Conservation (phyloP, 2,888 invertebrate species). For the Drosophila atripex region DNA sequence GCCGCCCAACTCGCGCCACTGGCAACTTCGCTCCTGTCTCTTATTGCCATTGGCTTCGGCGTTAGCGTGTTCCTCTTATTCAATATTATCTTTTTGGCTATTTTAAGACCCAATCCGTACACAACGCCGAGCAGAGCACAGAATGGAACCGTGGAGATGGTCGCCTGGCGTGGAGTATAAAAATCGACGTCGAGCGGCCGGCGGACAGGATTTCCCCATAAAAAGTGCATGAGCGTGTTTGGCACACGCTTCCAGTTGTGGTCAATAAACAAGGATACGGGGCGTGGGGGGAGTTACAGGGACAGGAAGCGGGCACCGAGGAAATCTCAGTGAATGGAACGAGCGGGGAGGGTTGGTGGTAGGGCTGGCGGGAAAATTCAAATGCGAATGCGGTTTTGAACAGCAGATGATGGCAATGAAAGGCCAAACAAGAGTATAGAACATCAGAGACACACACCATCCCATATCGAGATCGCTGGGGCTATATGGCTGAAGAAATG, state of each 20-base stretch:
- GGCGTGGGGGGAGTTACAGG: slow-evolving; percentile 10
- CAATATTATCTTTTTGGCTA: slow-evolving; percentile 36
- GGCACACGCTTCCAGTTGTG: slow-evolving; percentile 56
- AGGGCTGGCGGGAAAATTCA: slow-evolving; percentile 35
- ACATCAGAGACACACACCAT: slow-evolving; percentile 10
- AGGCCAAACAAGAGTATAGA: slow-evolving; percentile 62
- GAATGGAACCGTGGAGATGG: slow-evolving; percentile 43
- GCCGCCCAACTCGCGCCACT: not conserved
- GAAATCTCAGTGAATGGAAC: slow-evolving; percentile 74
- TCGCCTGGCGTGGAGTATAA: slow-evolving; percentile 63
- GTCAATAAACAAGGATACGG: not conserved
- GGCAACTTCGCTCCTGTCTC: slow-evolving; percentile 32
- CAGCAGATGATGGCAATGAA: slow-evolving; percentile 73
- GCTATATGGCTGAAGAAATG: slow-evolving; percentile 45
- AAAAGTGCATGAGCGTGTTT: slow-evolving; percentile 59
- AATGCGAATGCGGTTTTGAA: slow-evolving; percentile 47
- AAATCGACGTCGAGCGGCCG: slow-evolving; percentile 57
- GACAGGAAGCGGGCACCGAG: slow-evolving; percentile 59
- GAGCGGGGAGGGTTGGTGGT: too few relatives aligned
- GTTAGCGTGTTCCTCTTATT: slow-evolving; percentile 25
- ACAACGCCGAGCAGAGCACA: slow-evolving; percentile 20
- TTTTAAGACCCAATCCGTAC: slow-evolving; percentile 38
- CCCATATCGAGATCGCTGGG: slow-evolving; percentile 26
- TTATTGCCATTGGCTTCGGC: slow-evolving; percentile 28
- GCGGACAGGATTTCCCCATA: slow-evolving; percentile 80